Evolutionary conservation across 53 echinoderm and acorn worm genomes (phyloP).

Genomic region (Pentamera pediparva): DNA sequence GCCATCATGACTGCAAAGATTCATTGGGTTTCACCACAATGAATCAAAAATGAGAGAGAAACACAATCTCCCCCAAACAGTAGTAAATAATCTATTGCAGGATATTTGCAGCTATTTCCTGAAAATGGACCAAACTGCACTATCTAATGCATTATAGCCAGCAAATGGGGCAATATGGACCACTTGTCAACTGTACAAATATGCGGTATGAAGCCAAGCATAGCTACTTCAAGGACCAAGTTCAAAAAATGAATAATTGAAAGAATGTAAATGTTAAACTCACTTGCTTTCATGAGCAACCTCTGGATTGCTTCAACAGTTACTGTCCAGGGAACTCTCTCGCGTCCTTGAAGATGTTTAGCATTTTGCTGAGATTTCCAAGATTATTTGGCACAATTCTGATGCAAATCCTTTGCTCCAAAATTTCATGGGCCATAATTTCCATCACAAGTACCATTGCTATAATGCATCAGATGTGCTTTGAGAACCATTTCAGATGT

Average conservation of each 20-base stretch:
- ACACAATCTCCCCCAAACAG: too few relatives aligned
- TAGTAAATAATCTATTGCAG: too few relatives aligned
- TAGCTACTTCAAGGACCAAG: neutral
- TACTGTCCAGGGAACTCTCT: neutral
- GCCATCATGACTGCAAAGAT: too few relatives aligned
- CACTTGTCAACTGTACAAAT: slow-evolving; percentile 5
- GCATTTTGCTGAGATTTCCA: neutral
- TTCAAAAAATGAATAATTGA: neutral
- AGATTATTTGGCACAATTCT: slow-evolving; percentile 5
- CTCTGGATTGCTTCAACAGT: neutral
- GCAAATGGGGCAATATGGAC: neutral
- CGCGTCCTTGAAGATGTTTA: neutral
- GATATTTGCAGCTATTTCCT: neutral
- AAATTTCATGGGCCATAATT: slow-evolving; percentile 1
- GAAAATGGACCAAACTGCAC: slow-evolving; percentile 1
- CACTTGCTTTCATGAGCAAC: neutral
- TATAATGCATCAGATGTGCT: neutral
- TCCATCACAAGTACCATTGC: neutral
- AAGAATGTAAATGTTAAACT: neutral
- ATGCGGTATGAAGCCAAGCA: neutral
- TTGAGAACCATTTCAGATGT: neutral
- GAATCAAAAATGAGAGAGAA: too few relatives aligned
- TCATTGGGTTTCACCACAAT: too few relatives aligned
- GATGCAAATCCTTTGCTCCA: slow-evolving; percentile 8
- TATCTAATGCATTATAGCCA: slow-evolving; percentile 1